A percentile compares a stretch with the other conserved stretches of the same genome.
Conservation (phyloP, 2,113 vertebrate species). For the Gila orcuttii region DNA sequence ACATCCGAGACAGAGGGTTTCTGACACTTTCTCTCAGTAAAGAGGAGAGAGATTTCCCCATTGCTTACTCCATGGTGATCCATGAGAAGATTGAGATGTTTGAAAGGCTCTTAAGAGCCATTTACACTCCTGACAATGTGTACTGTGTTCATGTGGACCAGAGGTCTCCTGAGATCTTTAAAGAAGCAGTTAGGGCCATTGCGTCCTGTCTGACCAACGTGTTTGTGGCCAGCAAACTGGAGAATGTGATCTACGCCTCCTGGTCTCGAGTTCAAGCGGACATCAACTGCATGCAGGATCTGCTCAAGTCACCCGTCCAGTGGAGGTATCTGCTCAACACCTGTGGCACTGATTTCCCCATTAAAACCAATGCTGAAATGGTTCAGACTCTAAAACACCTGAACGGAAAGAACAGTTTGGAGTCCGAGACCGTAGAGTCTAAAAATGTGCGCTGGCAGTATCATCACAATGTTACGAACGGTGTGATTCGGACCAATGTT, state of each 20-base stretch:
- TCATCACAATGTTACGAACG: conserved; percentile 64
- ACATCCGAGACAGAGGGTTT: conserved; percentile 73
- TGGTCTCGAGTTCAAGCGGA: conserved; percentile 93
- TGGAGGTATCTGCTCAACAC: conserved; percentile 93
- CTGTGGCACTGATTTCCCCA: conserved; percentile 90
- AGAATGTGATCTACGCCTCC: conserved; percentile 83
- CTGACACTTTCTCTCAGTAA: conserved; percentile 76
- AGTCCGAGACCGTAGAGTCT: conserved; percentile 69
- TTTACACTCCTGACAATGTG: conserved; percentile 89
- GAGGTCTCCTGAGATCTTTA: conserved; percentile 77
- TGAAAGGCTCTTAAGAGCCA: conserved; percentile 83
- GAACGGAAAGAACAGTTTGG: conserved; percentile 85
- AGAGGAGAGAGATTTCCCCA: conserved; percentile 82
- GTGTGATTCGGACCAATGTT: conserved; percentile 54
- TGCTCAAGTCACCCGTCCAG: conserved; percentile 72
- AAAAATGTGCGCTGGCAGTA: conserved; percentile 82
- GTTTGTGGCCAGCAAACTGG: conserved; percentile 84
- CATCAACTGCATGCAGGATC: conserved; percentile 90
- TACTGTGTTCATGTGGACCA: conserved; percentile 88
- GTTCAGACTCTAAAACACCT: conserved; percentile 78
- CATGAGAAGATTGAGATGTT: conserved; percentile 93
- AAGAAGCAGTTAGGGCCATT: conserved; percentile 77
- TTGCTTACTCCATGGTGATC: conserved; percentile 91
- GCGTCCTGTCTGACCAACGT: conserved; percentile 86
- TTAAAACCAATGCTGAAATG: conserved; percentile 90